Base-by-base conservation (phyloP, 2,113 vertebrate genomes). In the Turdus rufiventris region DNA sequence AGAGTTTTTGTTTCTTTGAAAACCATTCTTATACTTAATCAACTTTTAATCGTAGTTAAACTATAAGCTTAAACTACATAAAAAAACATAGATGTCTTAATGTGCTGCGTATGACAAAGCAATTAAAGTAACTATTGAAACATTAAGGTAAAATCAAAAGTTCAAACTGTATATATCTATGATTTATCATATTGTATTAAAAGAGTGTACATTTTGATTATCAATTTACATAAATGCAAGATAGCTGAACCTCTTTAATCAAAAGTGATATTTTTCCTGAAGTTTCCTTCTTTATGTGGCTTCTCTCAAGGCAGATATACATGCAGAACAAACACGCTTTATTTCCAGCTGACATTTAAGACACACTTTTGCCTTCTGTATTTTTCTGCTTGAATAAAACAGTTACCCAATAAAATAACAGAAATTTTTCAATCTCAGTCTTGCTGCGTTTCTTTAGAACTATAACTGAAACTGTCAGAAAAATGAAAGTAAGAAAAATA, bases 401-500 rank as follows among this genome's bases (percentile, higher is more conserved):
- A 78, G 66, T 96, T 97, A 96, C 68, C 36, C 94, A 96, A 94
- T 96, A 94, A 80, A 70, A 93, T 94, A 97, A 96, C 25, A 95
- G 34, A 91, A 92, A 75, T 93, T 95, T 97, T 97, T 94, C 89
- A 94, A 79, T 95, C 71, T 91, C 60, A 89, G 79, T 62, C 88
- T 96, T 94, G 48, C 76, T 96, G 76, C 86, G 47, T 96, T 97
- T 97, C 91, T 93, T 77, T 93, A 76, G 31, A 73, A 56, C 79
- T 80, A 95, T 93, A 97, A 96, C 77, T 92, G 93, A 96, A 96
- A 87, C 86, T 97, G 91, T 96, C 95, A 97, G 91, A 92, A 97
- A 96, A 90, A 77, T 38, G 51, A 97, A 95, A 97, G 92, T 91
- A 97, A 96, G 94, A 96, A 97, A 97, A 98, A 97, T 96, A 96